phyloP scores from a whole-genome alignment of 2,113 vertebrate species.

The Butastur rufipennis region DNA sequence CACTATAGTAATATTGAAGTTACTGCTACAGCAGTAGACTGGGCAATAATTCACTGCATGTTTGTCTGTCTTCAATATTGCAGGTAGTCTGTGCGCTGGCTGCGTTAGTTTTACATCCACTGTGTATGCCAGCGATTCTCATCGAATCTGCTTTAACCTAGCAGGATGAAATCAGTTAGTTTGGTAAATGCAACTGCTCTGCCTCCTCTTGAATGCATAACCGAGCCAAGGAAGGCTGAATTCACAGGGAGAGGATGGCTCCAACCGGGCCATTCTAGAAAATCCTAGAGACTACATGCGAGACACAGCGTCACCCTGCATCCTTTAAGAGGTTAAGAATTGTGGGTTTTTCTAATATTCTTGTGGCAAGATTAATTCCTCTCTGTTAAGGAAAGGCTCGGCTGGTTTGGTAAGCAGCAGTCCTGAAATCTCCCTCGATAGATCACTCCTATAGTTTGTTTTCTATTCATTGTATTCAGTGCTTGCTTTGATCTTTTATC shows the following conservation, averaged over 20 bases:
- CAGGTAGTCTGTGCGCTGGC: fast-evolving
- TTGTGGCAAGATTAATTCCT: too few relatives aligned
- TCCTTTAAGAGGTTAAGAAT: neutral
- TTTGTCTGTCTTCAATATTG: fast-evolving
- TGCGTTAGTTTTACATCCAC: fast-evolving
- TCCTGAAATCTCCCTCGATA: fast-evolving
- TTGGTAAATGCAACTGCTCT: neutral
- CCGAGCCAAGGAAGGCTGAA: neutral
- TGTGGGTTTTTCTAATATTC: fast-evolving
- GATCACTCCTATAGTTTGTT: fast-evolving
- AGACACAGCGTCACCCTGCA: fast-evolving
- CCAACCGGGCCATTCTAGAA: fast-evolving
- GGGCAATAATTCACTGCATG: neutral
- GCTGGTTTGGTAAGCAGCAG: neutral
- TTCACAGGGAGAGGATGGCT: fast-evolving
- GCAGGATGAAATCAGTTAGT: neutral
- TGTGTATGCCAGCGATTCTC: fast-evolving
- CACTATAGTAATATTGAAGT: neutral
- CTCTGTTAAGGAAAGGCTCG: too few relatives aligned
- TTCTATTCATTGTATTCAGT: fast-evolving
- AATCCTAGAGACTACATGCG: fast-evolving
- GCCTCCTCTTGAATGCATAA: fast-evolving
- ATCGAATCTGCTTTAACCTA: neutral
- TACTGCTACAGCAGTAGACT: fast-evolving
- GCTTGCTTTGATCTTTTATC: neutral